Evolutionary conservation across 92 coral and sea anemone genomes (phyloP).

Genomic region (Muricea muricata): DNA sequence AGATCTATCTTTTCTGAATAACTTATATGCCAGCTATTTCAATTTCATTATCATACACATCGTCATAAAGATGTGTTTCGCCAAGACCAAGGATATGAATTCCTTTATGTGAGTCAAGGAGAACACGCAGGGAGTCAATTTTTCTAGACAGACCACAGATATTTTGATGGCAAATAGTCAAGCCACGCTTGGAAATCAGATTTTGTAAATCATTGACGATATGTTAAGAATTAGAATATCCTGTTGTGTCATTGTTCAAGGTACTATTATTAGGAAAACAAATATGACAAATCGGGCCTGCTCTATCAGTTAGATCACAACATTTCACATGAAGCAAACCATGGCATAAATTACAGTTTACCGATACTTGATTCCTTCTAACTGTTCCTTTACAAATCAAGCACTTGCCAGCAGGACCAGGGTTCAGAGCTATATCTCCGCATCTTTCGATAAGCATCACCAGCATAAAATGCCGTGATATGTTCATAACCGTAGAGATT

Average conservation of each 20-base stretch:
- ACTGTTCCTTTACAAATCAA: not conserved
- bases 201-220: not conserved
- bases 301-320: not conserved
- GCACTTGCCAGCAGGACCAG: not conserved
- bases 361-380: not conserved
- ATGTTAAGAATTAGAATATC: not conserved
- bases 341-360: not conserved
- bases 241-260: not conserved
- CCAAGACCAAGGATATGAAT: slow-evolving; percentile 14
- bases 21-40: slow-evolving; percentile 35
- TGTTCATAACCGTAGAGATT: not conserved
- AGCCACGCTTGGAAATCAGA: not conserved
- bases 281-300: not conserved
- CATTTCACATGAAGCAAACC: not conserved
- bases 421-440: not conserved
- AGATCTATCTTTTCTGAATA: slow-evolving; percentile 38
- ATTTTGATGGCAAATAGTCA: not conserved
- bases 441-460: not conserved
- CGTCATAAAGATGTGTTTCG: slow-evolving; percentile 11
- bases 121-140: slow-evolving; percentile 23
- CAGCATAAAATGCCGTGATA: not conserved
- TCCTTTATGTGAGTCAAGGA: slow-evolving; percentile 14
- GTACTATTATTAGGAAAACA: not conserved
- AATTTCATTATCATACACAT: slow-evolving; percentile 11
- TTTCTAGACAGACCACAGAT: not conserved